Base-by-base conservation (phyloP, 2,113 vertebrate species). In the Lucifuga dentata region DNA sequence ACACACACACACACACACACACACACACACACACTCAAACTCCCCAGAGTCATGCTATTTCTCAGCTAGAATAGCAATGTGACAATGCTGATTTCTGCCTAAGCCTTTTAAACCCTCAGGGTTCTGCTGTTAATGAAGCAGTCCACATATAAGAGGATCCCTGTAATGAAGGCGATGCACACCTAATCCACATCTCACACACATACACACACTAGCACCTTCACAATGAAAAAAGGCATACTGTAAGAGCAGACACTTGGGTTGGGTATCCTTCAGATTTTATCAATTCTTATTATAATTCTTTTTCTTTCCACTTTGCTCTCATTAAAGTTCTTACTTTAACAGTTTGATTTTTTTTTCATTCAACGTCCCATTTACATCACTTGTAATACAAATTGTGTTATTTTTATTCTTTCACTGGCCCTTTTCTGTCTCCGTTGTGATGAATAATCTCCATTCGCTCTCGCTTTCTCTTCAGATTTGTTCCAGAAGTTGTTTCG, bases 401-500 rank as follows among this genome's bases (percentile, higher is more conserved):
- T 56, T 44, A 7, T 61, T 38, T 53, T 26, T n/a, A 26, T 57
- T 61, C 19, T 8, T n/a, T 19, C 5, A 0, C 0, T 24, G 26
- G 5, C 58, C n/a, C 20, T 46, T 10, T 35, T 72, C 35, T 72
- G 16, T 63, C 36, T 72, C 17, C 20, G 11, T 8, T 5, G 0
- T 68, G 39, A 57, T n/a, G 12, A n/a, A 36, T 58, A 0, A 44
- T 50, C 20, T 72, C 11, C 48, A 0, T 26, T 11, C 26, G 33
- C 29, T 33, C 20, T 29, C n/a, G 52, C 5, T 44, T 9, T 65
- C 11, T 81, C 38, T 66, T 23, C 17, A 99, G 98, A 99, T 87
- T 93, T 99, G 11, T 99, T 99, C 90, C 98, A 99, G 92, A 99
- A 99, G 91, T 92, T 99, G 57, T 99, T 99, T 88, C 90, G 98